These are phyloP conservation scores for Apteryx mantelli DNA, from an alignment of 2,113 vertebrate species.

Conservation along the genomic window DNA sequence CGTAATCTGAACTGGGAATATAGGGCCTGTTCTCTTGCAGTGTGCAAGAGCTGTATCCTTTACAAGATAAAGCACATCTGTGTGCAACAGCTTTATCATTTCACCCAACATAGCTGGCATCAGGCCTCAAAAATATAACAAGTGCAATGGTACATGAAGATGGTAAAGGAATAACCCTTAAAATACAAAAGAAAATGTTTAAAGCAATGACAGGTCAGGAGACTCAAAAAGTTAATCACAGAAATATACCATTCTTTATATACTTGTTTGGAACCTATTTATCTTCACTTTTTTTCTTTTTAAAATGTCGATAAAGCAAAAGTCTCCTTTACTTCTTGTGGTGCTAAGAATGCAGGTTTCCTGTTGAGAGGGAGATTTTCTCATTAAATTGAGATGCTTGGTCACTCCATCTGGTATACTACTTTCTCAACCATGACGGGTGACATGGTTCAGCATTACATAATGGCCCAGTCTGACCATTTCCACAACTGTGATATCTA, in stretches of 20 bases:
- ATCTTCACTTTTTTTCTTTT: background rate
- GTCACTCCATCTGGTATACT: background rate
- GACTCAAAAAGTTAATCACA: background rate
- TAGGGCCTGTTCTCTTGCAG: background rate
- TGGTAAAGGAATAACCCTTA: background rate
- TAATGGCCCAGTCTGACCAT: background rate
- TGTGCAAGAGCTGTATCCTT: background rate
- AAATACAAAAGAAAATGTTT: background rate
- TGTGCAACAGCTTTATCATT: background rate
- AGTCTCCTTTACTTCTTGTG: background rate
- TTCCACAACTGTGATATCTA: too few relatives aligned
- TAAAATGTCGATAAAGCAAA: background rate
- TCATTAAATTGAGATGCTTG: background rate
- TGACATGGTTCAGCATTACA: background rate
- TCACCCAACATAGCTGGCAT: background rate
- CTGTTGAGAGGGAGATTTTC: background rate
- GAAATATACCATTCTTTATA: background rate
- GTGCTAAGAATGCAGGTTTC: background rate
- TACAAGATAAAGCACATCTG: background rate
- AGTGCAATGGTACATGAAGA: background rate
- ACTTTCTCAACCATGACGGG: background rate
- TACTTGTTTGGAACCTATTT: background rate
- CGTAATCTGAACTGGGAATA: background rate
- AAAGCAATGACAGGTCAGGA: background rate
- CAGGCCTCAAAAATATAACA: background rate